Conservation (phyloP, 2,113 vertebrate species). For the Rhinoptilus africanus region DNA sequence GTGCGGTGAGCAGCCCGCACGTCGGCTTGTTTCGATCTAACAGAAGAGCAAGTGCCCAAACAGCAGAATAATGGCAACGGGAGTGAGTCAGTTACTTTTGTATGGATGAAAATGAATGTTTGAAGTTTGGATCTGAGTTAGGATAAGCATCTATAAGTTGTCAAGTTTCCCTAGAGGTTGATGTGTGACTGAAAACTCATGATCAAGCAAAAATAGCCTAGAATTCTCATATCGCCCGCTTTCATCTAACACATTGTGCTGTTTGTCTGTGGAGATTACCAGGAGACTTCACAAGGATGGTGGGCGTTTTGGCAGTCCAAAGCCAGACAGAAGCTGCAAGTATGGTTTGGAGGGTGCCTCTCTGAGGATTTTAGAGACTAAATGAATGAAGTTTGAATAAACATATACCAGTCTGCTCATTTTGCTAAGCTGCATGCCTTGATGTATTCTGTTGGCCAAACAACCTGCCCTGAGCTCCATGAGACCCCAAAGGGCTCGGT, state of each 20-base stretch:
- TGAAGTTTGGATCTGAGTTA: background rate
- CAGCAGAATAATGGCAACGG: background rate
- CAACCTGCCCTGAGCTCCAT: background rate
- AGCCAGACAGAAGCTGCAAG: conserved; percentile 12
- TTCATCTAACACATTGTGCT: background rate
- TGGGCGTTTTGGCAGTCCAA: background rate
- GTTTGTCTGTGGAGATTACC: background rate
- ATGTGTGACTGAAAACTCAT: background rate
- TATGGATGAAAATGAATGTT: background rate
- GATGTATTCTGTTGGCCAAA: background rate
- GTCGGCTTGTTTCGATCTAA: background rate
- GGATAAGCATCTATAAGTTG: background rate
- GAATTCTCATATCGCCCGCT: background rate
- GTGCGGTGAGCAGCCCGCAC: background rate
- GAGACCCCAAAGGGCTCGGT: background rate
- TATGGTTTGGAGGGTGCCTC: background rate
- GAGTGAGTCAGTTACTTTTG: background rate
- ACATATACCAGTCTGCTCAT: background rate
- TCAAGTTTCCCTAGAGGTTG: background rate
- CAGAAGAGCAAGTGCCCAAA: background rate
- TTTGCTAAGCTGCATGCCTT: background rate
- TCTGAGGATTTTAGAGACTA: background rate
- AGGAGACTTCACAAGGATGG: background rate
- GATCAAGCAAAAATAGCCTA: background rate
- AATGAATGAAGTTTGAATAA: background rate